Conservation (phyloP, 2,888 invertebrate genomes). For the Gari tellinella region DNA sequence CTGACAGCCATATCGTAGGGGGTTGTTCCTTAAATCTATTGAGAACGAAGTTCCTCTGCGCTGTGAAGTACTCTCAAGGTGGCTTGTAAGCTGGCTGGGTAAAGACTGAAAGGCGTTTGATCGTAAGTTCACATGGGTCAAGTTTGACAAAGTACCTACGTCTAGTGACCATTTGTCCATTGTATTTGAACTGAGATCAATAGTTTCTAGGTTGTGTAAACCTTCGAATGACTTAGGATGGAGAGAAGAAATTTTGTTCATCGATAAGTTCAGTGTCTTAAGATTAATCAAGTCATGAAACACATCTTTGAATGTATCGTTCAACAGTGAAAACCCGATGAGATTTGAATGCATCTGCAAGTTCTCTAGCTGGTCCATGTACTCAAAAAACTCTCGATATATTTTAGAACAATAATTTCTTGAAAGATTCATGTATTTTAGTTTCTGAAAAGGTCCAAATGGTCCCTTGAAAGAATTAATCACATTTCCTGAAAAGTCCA, state of each 20-base stretch:
- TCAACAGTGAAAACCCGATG: conserved; percentile 18
- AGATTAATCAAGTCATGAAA: conserved; percentile 26
- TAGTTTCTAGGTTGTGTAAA: conserved; percentile 8
- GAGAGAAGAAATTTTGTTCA: conserved; percentile 18
- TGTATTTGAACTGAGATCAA: conserved; percentile 36
- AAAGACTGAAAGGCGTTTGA: conserved; percentile 25
- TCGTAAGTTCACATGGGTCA: conserved; percentile 22
- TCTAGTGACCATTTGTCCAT: conserved; percentile 11
- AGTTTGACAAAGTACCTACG: conserved; percentile 3
- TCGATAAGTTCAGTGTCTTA: conserved; percentile 18
- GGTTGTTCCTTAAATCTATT: conserved; percentile 1
- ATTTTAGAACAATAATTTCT: conserved; percentile 21
- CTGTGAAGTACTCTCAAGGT: not conserved
- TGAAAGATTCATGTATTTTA: conserved; percentile 33
- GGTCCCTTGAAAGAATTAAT: conserved; percentile 17
- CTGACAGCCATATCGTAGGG: conserved; percentile 8
- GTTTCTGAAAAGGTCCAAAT: conserved; percentile 9
- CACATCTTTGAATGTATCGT: not conserved
- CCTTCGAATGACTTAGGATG: not conserved
- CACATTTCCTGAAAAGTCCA: conserved; percentile 33
- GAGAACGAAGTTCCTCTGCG: not conserved
- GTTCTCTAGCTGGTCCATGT: conserved; percentile 1
- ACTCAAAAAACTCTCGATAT: conserved; percentile 5
- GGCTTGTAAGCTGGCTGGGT: not conserved
- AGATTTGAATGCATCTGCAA: conserved; percentile 29